phyloP scores from a whole-genome alignment of 1,140 invertebrate species.

The Parasteatoda tepidariorum region DNA sequence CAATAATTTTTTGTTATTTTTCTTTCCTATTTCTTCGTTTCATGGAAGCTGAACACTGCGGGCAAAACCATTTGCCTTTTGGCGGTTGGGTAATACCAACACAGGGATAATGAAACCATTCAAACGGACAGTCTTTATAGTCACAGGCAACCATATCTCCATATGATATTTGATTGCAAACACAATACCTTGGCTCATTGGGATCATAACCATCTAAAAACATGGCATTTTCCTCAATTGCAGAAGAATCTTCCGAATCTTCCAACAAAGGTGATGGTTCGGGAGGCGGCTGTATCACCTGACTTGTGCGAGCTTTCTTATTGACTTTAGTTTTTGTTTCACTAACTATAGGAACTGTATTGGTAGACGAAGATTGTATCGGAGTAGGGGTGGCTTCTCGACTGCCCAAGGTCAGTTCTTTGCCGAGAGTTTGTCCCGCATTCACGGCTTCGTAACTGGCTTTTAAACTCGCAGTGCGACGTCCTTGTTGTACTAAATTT shows the following conservation, averaged over 20 bases:
- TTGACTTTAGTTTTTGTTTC: conserved; percentile 54
- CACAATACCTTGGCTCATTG: conserved; percentile 92
- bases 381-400: conserved; percentile 52
- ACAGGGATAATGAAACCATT: conserved; percentile 99
- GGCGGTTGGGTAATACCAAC: conserved; percentile 95
- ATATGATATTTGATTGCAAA: conserved; percentile 98
- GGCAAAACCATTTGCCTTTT: conserved; percentile 99
- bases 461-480: conserved; percentile 92
- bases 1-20: no score
- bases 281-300: neutral
- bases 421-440: conserved; percentile 62
- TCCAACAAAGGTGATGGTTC: conserved; percentile 64
- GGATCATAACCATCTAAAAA: conserved; percentile 73
- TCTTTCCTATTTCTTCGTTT: conserved; percentile 75
- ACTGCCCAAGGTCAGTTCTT: conserved; percentile 61
- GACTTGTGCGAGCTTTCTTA: conserved; percentile 36
- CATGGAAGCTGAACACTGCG: conserved; percentile 92
- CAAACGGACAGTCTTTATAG: conserved; percentile 95
- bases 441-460: conserved; percentile 90
- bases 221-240: conserved; percentile 66
- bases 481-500: conserved; percentile 82
- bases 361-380: conserved; percentile 51
- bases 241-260: conserved; percentile 68
- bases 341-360: conserved; percentile 13
- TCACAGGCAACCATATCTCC: conserved; percentile 99